These are phyloP conservation scores for Nomada goodeniana DNA, from an alignment of 2,888 invertebrate genomes.

Conservation along the genomic window DNA sequence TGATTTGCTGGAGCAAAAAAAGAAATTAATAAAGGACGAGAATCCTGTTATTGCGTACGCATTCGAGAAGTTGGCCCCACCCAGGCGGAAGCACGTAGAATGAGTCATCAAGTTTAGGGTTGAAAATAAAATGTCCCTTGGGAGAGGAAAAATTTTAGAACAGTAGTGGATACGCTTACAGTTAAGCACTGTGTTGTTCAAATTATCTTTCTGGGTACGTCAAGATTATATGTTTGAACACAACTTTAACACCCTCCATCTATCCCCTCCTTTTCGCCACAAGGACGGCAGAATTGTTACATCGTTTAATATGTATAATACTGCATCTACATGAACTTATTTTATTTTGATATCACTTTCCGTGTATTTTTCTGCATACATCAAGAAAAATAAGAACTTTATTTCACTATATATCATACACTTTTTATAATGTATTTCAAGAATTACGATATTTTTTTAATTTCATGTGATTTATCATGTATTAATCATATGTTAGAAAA, in stretches of 20 bases:
- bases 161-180: constrained; percentile 22
- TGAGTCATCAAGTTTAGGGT: constrained; percentile 53
- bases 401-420: background rate
- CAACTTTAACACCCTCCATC: background rate
- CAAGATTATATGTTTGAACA: constrained; percentile 18
- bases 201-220: constrained; percentile 22
- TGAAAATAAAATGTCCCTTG: constrained; percentile 54
- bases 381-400: background rate
- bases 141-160: constrained; percentile 29
- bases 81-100: constrained; percentile 62
- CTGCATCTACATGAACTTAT: background rate
- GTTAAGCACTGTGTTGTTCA: constrained; percentile 14
- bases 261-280: too few species aligned
- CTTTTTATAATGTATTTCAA: background rate
- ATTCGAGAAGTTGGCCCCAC: constrained; percentile 54
- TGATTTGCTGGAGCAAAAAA: background rate
- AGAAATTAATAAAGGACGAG: constrained; percentile 20
- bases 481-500: background rate
- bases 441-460: background rate
- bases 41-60: constrained; percentile 39
- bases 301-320: background rate
- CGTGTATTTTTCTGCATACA: background rate
- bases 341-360: background rate
- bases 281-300: too few species aligned
- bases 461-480: background rate